Evolutionary conservation across 2,888 invertebrate genomes (phyloP), one percentile per base, ranked within the genome.

Genomic region (Tachina fera): DNA sequence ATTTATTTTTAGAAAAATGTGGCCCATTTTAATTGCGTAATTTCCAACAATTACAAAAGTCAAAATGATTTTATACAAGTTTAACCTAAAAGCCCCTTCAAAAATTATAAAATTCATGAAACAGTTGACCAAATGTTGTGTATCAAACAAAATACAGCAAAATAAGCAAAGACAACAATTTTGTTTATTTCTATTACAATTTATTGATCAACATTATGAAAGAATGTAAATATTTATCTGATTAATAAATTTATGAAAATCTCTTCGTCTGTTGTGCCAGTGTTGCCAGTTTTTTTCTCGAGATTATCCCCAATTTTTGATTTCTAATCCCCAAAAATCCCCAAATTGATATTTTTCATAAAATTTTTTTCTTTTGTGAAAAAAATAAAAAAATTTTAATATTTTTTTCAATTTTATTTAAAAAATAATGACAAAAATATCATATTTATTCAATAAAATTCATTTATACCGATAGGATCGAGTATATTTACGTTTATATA

Each of bases 141-240:
- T 31, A 56, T 77, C 84, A 78, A 58, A 11, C 9, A 11, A 9
- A 71, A 1, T 56, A 58, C n/a, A 47, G 9, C 31, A 9, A 22
- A 9, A 31, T 9, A 60, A 51, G 16, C 70, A 56, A n/a, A 56
- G 22, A 45, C 45, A 31, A 71, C 11, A 45, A 79, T 53, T 49
- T 78, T 79, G 70, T 79, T 82, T 82, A 71, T 78, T 82, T 85
- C 81, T 68, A 78, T 85, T 78, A 85, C 85, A 85, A 85, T 74
- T 85, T 78, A 78, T 85, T 85, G 61, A 82, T 68, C 68, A 78
- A 74, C 74, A 78, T 85, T 82, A 53, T 63, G 75, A 75, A 75
- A 79, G 75, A 75, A 82, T 82, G 78, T 85, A 85, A 85, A 82
- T 82, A 82, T 85, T 85, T 85, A 79, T 79, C n/a, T 75, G 65